Base-by-base conservation (phyloP, 2,113 vertebrate genomes). In the Dromaius novaehollandiae region DNA sequence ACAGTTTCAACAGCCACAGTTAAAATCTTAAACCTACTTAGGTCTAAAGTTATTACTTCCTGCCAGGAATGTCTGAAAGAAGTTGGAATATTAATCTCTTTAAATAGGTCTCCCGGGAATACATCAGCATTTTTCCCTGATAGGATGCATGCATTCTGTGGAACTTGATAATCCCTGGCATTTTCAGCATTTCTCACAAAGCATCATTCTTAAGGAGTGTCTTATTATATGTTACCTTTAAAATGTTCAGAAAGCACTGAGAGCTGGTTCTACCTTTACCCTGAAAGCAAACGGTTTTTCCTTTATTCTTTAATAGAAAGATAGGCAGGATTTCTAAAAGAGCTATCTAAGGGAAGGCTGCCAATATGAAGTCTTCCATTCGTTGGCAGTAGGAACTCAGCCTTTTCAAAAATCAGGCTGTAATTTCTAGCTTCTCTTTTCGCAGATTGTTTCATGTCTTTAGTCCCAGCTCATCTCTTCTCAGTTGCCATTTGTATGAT, bases 51-150 rank as follows among this genome's bases (percentile, higher is more conserved):
- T 95, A 89, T 69, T 91, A 85, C 81, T 94, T 95, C 84, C 81
- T 94, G 78, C 56, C 0, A 4, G 77, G 61, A 94, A 76, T 85
- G 78, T 94, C 89, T 96, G 78, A 89, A 96, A 91, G 65, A 28
- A 89, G 61, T 28, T 68, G 17, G 93, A 96, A 96, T 95, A 96
- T 85, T 95, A 93, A 95, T 69, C 81, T 79, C 50, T 83, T 89
- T 91, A 70, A 94, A 97, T 14, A 76, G 55, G 42, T 82, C 56
- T 91, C 86, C 83, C 68, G 56, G 66, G 89, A 91, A 89, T 63
- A 28, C 40, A 82, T 90, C 85, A 65, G 51, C 86, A 63, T 87
- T 95, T 95, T 89, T 85, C 74, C 86, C 79, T 12, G 1, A 89
- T 13, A 84, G 77, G 74, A 92, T 92, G 56, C 65, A 92, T 92